A percentile compares a stretch with the other conserved stretches of the same genome.
Evolutionary conservation across 2,113 vertebrate genomes (phyloP).

Genomic region (Pituophis catenifer): DNA sequence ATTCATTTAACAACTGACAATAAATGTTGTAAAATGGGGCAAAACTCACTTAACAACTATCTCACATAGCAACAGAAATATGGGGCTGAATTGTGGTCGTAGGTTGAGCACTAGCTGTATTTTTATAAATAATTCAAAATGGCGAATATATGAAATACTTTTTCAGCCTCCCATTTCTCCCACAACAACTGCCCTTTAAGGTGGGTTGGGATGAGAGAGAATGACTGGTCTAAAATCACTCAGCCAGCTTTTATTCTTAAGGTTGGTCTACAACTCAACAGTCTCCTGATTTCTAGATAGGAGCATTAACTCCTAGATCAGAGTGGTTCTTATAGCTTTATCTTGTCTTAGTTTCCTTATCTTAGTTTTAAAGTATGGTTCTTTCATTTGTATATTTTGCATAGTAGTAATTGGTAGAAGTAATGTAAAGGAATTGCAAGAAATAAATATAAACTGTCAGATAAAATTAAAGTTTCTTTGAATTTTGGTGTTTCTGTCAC

Average conservation of each 20-base stretch:
- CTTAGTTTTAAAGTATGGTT: neutral
- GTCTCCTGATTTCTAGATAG: neutral
- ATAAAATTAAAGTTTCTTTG: conserved; percentile 41
- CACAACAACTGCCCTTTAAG: neutral
- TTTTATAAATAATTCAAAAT: neutral
- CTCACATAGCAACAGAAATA: neutral
- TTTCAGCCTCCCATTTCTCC: neutral
- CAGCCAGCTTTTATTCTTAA: neutral
- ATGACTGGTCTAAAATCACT: neutral
- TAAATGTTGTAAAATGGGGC: neutral
- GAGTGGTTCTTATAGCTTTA: neutral
- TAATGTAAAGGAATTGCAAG: neutral
- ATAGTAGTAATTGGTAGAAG: conserved; percentile 12
- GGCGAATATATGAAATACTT: neutral
- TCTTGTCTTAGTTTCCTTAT: neutral
- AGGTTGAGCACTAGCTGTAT: neutral
- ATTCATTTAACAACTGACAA: neutral
- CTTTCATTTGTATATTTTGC: neutral
- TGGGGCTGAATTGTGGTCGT: neutral
- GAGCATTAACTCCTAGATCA: neutral
- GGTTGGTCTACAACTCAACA: neutral
- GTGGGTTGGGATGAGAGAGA: neutral
- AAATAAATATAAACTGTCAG: neutral
- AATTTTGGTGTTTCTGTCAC: neutral
- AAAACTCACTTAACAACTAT: neutral